phyloP scores from a whole-genome alignment of 2,113 vertebrate genomes.

The Glaucomys volans region DNA sequence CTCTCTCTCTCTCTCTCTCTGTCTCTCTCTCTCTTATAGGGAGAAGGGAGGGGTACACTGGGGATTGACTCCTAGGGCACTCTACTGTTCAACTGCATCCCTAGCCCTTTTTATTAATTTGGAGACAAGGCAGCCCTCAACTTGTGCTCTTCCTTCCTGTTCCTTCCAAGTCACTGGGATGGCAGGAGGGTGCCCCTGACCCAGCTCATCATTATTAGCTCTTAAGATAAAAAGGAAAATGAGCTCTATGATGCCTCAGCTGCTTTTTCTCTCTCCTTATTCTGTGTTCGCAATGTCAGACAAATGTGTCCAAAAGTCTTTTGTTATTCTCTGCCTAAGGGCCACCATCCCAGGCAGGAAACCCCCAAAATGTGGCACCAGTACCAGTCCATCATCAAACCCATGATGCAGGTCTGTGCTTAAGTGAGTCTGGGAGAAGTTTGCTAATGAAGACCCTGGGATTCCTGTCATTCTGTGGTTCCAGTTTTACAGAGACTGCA shows the following conservation, averaged over 20 bases:
- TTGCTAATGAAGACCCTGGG: constrained; percentile 45
- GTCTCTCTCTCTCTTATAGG: background rate
- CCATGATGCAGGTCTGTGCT: accelerated
- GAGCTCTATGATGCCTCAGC: background rate
- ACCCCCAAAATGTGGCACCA: background rate
- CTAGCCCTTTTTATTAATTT: background rate
- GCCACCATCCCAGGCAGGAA: background rate
- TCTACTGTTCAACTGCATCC: background rate
- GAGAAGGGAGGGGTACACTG: no score
- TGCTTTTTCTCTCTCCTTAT: constrained; percentile 46
- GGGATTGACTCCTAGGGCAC: background rate
- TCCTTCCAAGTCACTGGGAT: background rate
- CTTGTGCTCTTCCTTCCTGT: background rate
- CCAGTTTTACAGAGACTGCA: background rate
- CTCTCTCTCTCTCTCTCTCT: no score
- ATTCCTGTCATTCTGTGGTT: background rate
- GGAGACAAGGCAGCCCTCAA: background rate
- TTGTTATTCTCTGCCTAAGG: background rate
- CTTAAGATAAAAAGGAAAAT: background rate
- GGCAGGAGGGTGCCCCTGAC: no score
- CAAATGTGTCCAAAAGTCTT: background rate
- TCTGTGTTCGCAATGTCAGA: background rate
- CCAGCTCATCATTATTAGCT: background rate
- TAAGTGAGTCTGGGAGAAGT: background rate
- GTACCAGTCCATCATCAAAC: background rate